These are phyloP conservation scores for Litocranius walleri DNA, from an alignment of 2,113 vertebrate species.

Conservation along the genomic window DNA sequence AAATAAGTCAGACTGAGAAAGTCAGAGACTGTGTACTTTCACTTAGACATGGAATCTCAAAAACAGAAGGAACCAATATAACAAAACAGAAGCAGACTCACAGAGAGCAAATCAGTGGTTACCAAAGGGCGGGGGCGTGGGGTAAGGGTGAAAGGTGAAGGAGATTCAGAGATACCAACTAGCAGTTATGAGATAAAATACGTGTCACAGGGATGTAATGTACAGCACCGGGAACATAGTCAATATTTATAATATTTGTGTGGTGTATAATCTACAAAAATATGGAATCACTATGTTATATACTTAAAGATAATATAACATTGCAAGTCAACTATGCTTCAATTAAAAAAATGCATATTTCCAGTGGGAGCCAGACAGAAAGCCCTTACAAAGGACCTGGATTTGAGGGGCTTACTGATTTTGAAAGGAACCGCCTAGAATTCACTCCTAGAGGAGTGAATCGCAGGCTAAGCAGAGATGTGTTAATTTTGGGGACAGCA, in stretches of 20 bases:
- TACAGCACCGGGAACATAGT: not conserved
- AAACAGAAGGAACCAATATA: not conserved
- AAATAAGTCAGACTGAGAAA: not conserved
- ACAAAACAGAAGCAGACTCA: not conserved
- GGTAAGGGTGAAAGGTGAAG: not conserved
- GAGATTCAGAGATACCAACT: not conserved
- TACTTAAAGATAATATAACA: not conserved
- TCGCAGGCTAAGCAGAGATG: fast-evolving
- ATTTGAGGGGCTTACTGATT: not conserved
- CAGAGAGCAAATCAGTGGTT: not conserved
- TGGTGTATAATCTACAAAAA: not conserved
- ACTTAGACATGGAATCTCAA: not conserved
- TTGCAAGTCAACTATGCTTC: not conserved
- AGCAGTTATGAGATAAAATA: not conserved
- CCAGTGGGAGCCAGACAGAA: fast-evolving
- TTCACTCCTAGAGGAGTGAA: too few species aligned
- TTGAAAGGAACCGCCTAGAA: not conserved
- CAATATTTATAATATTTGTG: not conserved
- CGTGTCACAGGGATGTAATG: not conserved
- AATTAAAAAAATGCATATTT: not conserved
- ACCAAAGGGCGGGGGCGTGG: fast-evolving
- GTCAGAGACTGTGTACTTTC: not conserved
- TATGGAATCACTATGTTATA: not conserved
- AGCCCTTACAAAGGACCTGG: not conserved
- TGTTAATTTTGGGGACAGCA: not conserved